Percentiles rank a stretch among this genome's conserved stretches.
phyloP scores from a whole-genome alignment of 2,888 invertebrate genomes.

The Erebia epiphron region DNA sequence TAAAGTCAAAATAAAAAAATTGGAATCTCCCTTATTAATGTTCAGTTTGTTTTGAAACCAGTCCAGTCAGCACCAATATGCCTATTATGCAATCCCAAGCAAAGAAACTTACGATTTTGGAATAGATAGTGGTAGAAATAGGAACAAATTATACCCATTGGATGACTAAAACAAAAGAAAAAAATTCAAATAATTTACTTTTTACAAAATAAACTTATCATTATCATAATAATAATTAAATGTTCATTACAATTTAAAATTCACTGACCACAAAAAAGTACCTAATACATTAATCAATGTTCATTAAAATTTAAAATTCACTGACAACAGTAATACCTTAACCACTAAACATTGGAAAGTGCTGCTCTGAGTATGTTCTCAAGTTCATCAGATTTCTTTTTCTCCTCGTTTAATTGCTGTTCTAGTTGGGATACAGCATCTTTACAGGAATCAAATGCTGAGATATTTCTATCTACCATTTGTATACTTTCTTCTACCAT shows the following conservation, averaged over 20 bases:
- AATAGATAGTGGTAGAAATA: too few species aligned
- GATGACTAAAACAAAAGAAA: too few species aligned
- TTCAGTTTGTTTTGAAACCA: too few species aligned
- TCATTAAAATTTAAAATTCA: background rate
- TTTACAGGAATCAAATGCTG: conserved; percentile 60
- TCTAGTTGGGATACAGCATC: conserved; percentile 75
- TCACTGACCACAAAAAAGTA: background rate
- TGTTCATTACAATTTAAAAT: background rate
- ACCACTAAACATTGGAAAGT: conserved; percentile 55
- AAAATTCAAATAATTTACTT: too few species aligned
- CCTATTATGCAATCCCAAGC: too few species aligned
- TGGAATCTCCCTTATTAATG: too few species aligned
- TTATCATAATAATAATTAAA: background rate
- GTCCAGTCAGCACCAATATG: too few species aligned
- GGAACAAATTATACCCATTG: too few species aligned
- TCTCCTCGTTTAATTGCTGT: conserved; percentile 70
- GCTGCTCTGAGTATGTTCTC: conserved; percentile 76
- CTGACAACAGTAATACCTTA: background rate
- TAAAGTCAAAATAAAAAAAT: too few species aligned
- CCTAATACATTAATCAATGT: background rate
- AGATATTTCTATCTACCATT: conserved; percentile 60
- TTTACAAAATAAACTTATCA: too few species aligned
- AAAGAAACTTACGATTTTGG: too few species aligned
- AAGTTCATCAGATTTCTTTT: conserved; percentile 70
- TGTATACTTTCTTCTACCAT: conserved; percentile 66